phyloP scores from a whole-genome alignment of 2,888 invertebrate species.

The Dysmachus trigonus region DNA sequence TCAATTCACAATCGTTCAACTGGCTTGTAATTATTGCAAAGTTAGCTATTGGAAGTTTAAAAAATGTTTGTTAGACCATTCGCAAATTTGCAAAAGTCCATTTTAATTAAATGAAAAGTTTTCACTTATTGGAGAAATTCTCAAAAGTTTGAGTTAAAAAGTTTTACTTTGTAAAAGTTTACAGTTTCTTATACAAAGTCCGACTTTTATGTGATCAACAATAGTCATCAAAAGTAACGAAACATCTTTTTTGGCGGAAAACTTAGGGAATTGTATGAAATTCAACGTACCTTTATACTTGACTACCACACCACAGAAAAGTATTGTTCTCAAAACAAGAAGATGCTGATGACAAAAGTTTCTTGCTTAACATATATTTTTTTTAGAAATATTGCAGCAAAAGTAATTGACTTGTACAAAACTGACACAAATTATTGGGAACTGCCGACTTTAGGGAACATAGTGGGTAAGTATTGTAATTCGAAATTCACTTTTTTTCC shows the following conservation, averaged over 20 bases:
- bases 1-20: neutral
- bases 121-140: neutral
- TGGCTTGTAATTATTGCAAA: neutral
- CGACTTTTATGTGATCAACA: neutral
- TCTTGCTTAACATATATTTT: too few relatives aligned
- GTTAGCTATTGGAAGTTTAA: neutral
- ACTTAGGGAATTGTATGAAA: neutral
- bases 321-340: neutral
- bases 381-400: too few relatives aligned
- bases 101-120: neutral
- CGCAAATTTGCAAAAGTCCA: neutral
- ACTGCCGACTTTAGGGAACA: too few relatives aligned
- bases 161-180: neutral
- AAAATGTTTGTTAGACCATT: neutral
- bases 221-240: neutral
- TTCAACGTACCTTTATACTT: neutral
- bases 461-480: too few relatives aligned
- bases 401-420: too few relatives aligned
- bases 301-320: too few relatives aligned
- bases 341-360: neutral
- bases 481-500: too few relatives aligned
- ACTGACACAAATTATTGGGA: too few relatives aligned
- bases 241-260: neutral
- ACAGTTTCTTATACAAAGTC: neutral
- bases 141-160: neutral